Conservation (phyloP, 2,113 vertebrate species). For the human (Homo sapiens) region GRCh38 chr5:24040501-24041000, state of each 20-base stretch:
- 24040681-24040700: neutral
- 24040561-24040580: neutral
- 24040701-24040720: neutral
- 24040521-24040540: neutral
- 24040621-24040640: neutral
- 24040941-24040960: neutral
- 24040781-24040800: neutral
- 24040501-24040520: neutral
- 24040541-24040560: neutral
- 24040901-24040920: neutral
- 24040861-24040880: neutral
- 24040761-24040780: neutral
- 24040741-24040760: neutral
- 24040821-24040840: neutral
- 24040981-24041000: neutral
- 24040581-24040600: neutral
- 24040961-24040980: neutral
- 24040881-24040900: neutral
- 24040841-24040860: neutral
- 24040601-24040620: neutral
- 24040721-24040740: neutral
- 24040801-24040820: neutral
- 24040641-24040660: neutral
- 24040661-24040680: neutral
- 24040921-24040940: neutral